phyloP scores from a whole-genome alignment of 2,888 invertebrate species.

The Selenia dentaria region DNA sequence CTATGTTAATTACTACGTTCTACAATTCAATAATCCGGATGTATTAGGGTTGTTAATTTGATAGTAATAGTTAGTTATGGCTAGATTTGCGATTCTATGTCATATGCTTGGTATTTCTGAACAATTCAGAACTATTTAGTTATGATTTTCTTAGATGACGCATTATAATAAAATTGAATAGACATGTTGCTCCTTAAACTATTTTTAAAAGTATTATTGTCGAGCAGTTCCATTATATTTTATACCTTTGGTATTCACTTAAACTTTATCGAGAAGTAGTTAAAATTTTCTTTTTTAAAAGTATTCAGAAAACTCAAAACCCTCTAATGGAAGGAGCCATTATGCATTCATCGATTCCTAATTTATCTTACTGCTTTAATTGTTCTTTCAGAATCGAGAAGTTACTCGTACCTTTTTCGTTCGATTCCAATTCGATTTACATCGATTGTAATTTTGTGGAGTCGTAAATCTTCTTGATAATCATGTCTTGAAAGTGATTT shows the following conservation, averaged over 20 bases:
- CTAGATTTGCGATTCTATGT: too few species aligned
- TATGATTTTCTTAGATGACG: too few species aligned
- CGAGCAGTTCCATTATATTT: constrained; percentile 6
- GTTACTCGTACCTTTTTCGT: constrained; percentile 57
- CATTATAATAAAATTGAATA: too few species aligned
- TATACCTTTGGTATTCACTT: constrained; percentile 45
- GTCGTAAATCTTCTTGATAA: constrained; percentile 60
- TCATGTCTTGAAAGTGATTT: constrained; percentile 35
- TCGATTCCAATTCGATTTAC: constrained; percentile 45
- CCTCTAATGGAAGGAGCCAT: constrained; percentile 78
- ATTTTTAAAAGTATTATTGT: too few species aligned
- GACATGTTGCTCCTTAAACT: too few species aligned
- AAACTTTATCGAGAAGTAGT: constrained; percentile 69
- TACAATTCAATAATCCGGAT: too few species aligned
- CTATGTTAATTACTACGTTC: too few species aligned
- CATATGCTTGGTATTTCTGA: too few species aligned
- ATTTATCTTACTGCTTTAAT: constrained; percentile 77
- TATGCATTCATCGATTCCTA: constrained; percentile 80
- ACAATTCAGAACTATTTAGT: too few species aligned
- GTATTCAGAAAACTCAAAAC: constrained; percentile 66
- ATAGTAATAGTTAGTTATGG: too few species aligned
- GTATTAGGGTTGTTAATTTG: too few species aligned
- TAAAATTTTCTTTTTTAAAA: constrained; percentile 67
- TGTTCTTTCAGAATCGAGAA: constrained; percentile 69
- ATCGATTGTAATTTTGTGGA: constrained; percentile 59